A percentile compares a stretch with the other conserved stretches of the same genome.
phyloP scores from a whole-genome alignment of 2,113 vertebrate genomes.

The Apteryx owenii region DNA sequence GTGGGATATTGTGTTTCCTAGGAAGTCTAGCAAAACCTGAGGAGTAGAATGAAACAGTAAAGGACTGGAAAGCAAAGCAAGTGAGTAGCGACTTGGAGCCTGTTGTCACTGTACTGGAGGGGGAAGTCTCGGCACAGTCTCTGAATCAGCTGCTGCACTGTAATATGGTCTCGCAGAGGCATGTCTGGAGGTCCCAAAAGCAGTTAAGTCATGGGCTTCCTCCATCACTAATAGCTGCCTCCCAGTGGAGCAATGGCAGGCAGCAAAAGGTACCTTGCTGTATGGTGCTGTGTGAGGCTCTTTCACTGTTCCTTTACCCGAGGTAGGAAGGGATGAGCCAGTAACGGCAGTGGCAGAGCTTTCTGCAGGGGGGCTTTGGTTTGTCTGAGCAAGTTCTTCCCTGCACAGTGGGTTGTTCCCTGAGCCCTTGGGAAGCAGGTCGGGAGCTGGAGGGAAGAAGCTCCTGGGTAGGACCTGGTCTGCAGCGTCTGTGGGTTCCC shows the following conservation, averaged over 20 bases:
- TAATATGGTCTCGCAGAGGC: fast-evolving
- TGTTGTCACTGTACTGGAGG: not conserved
- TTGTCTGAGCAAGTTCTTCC: not conserved
- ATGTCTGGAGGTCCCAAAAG: not conserved
- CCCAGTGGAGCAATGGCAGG: not conserved
- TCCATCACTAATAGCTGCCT: not conserved
- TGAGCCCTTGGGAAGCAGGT: not conserved
- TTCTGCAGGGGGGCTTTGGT: not conserved
- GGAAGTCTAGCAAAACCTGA: not conserved
- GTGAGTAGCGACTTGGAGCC: not conserved
- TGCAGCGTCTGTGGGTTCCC: not conserved
- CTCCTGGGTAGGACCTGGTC: not conserved
- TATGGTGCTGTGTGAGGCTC: fast-evolving
- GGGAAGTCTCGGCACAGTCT: not conserved
- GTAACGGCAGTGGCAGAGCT: not conserved
- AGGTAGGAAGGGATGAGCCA: not conserved
- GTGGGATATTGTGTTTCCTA: not conserved
- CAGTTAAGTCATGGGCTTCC: not conserved
- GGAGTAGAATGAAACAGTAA: not conserved
- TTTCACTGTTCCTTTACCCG: not conserved
- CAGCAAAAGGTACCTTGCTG: not conserved
- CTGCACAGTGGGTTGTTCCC: not conserved
- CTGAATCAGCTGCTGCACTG: not conserved
- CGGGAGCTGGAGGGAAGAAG: not conserved
- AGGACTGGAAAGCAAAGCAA: not conserved